Evolutionary conservation across 2,113 vertebrate genomes (phyloP).

Genomic region (Erinaceus europaeus): DNA sequence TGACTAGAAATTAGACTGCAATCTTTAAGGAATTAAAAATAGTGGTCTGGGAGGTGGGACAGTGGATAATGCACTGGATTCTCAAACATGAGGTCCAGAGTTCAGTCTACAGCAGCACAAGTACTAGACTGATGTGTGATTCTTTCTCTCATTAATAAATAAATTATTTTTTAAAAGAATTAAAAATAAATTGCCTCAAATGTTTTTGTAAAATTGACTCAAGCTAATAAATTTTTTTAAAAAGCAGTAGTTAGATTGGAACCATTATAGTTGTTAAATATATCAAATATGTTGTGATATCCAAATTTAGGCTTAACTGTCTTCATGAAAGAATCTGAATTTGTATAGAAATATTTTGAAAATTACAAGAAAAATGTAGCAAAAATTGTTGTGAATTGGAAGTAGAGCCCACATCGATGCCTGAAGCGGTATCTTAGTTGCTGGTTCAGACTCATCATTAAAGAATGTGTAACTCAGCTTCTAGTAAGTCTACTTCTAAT

Average conservation of each 20-base stretch:
- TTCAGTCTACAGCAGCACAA: no score
- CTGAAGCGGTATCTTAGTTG: neutral
- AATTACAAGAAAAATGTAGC: neutral
- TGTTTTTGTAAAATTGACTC: neutral
- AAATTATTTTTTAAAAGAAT: conserved; percentile 17
- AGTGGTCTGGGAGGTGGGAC: no score
- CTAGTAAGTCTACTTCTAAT: neutral
- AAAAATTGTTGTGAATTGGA: neutral
- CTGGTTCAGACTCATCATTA: neutral
- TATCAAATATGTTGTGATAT: neutral
- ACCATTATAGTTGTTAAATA: neutral
- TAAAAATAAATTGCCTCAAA: neutral
- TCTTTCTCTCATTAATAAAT: no score
- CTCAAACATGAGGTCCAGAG: no score
- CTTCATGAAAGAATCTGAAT: neutral
- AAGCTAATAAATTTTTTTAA: neutral
- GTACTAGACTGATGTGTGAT: no score
- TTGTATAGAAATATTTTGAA: no score
- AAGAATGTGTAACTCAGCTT: neutral
- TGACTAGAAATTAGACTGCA: neutral
- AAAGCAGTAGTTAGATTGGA: neutral
- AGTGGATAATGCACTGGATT: no score
- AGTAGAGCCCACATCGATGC: neutral
- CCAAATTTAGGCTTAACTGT: neutral
- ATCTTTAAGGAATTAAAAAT: neutral